Conservation (phyloP, 2,888 invertebrate species). For the Amphipyra berbera region DNA sequence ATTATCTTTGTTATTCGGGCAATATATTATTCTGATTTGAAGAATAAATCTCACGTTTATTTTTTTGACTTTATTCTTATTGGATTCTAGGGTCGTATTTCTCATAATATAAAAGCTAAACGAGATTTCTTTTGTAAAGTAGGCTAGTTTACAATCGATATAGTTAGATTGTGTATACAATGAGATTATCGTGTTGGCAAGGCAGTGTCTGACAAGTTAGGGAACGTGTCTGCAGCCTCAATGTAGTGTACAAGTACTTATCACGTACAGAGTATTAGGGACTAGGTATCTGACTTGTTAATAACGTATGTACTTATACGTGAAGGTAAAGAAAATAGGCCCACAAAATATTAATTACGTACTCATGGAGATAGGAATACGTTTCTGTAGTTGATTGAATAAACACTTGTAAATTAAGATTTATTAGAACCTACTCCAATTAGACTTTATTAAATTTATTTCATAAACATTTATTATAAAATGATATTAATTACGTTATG, state of each 20-base stretch:
- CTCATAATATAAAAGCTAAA: constrained; percentile 23
- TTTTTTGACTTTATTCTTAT: constrained; percentile 29
- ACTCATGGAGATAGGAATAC: neutral
- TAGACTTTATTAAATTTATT: too few species aligned
- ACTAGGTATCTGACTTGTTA: constrained; percentile 15
- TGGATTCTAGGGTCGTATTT: constrained; percentile 18
- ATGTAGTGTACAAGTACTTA: constrained; percentile 41
- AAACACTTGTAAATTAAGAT: constrained; percentile 5
- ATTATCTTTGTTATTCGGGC: constrained; percentile 52
- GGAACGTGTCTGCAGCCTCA: constrained; percentile 36
- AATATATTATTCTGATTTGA: constrained; percentile 48
- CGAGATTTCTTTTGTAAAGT: constrained; percentile 10
- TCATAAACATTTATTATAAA: too few species aligned
- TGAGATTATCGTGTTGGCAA: constrained; percentile 54
- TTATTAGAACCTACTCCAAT: too few species aligned
- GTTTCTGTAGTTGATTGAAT: constrained; percentile 11
- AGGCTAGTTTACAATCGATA: constrained; percentile 15
- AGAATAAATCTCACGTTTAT: constrained; percentile 39
- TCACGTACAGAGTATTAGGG: constrained; percentile 34
- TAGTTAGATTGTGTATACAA: constrained; percentile 47
- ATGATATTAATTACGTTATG: too few species aligned
- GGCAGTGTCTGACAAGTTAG: constrained; percentile 41
- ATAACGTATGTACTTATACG: constrained; percentile 6
- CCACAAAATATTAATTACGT: constrained; percentile 6
- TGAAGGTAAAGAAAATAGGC: constrained; percentile 7